Base-by-base conservation (phyloP, 1,140 invertebrate genomes). In the Marisa cornuarietis region DNA sequence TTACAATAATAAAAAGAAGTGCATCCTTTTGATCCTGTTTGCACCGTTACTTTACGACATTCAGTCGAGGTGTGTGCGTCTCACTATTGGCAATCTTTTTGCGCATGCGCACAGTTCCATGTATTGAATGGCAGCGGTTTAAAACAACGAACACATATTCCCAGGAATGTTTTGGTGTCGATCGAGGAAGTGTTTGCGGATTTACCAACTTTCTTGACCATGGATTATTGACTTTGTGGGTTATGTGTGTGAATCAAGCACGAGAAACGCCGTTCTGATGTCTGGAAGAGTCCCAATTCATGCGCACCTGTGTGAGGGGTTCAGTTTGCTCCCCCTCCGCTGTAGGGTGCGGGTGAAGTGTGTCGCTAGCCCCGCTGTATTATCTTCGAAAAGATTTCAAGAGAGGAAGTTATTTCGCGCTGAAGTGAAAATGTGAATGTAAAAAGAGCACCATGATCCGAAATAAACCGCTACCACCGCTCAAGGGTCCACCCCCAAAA, bases 111-210 rank as follows among this genome's bases (percentile, higher is more conserved):
- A 51, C 14, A 71, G 49, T 58, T 8, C 49, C 71, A 74, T 84
- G 83, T 82, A 82, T 82, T 79, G 79, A 84, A 82, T 84, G 81
- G 81, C 76, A 81, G 81, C 79, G 80, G 79, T 84, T 84, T 80
- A 77, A 84, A 84, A 71, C 65, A 76, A 72, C 76, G 52, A 63
- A 49, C 62, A 75, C 75, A 81, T 71, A 81, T 84, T 84, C 83
- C 79, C 79, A 82, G 79, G 79, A 79, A 84, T 79, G 72, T 82
- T 79, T 74, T 79, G 42, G 68, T 77, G 76, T 20, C 79, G 78
- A 81, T 81, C 79, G 54, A 63, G 71, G 81, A 80, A 81, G 54
- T 82, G 52, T 76, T 78, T 66, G 24, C 58, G 78, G 69, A 65
- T 81, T 63, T 62, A 54, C 54, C 61, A 31, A 11, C 9, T 54